Percentiles rank a stretch among this genome's conserved stretches.
Conservation (phyloP, 2,797 vertebrate species). For the Gallinago nigripennis region DNA sequence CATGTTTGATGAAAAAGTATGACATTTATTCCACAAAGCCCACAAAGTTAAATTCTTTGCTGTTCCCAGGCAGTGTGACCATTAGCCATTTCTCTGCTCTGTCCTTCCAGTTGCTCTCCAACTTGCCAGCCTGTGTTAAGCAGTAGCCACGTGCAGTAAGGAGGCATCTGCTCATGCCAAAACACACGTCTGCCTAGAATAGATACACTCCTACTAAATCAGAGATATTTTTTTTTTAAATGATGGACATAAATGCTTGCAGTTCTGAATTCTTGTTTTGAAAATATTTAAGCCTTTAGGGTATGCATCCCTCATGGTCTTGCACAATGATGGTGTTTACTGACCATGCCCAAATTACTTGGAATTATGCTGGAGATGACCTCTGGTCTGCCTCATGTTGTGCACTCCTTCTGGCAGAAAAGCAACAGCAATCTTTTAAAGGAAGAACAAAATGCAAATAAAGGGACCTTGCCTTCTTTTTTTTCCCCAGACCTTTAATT, state of each 20-base stretch:
- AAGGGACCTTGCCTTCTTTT: neutral
- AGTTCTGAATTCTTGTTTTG: neutral
- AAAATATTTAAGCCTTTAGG: neutral
- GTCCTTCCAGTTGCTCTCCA: neutral
- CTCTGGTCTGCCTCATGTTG: constrained; percentile 22
- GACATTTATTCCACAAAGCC: neutral
- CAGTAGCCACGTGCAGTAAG: neutral
- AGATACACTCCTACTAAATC: neutral
- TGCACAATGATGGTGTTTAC: neutral
- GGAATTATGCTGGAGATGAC: neutral
- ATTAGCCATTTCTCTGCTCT: neutral
- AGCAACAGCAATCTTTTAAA: neutral
- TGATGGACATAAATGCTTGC: neutral
- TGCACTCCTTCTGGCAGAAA: constrained; percentile 17
- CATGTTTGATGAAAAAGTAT: neutral
- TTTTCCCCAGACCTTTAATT: neutral
- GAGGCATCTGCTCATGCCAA: neutral
- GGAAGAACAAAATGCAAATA: constrained; percentile 36
- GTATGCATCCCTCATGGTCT: neutral
- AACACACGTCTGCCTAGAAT: neutral
- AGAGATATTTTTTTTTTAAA: neutral
- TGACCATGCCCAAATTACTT: constrained; percentile 8
- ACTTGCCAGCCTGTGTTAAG: neutral
- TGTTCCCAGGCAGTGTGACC: neutral
- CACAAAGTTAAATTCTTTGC: neutral